phyloP scores from a whole-genome alignment of 2,113 vertebrate species.

The Nestor notabilis region DNA sequence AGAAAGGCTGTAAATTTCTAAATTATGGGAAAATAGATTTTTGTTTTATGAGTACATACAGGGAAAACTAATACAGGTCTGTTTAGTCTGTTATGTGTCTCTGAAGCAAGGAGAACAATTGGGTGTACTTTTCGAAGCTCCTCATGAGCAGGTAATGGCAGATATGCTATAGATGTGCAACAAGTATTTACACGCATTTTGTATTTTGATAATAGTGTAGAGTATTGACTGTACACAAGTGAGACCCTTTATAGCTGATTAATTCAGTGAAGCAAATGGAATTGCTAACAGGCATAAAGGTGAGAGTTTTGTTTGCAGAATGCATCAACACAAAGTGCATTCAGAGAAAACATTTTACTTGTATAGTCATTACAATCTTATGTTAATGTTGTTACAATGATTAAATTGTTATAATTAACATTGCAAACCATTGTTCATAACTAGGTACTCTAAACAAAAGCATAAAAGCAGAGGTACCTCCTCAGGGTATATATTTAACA shows the following conservation, averaged over 20 bases:
- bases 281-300: background rate
- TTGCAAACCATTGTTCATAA: background rate
- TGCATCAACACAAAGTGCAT: background rate
- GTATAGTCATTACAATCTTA: background rate
- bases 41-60: background rate
- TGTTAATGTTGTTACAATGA: background rate
- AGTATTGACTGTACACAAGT: background rate
- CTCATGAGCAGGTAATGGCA: background rate
- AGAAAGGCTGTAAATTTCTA: background rate
- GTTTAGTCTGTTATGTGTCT: background rate
- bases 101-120: background rate
- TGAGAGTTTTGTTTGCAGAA: background rate
- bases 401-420: background rate
- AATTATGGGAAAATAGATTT: background rate
- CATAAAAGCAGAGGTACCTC: background rate
- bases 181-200: background rate
- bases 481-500: background rate
- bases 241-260: background rate
- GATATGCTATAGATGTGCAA: background rate
- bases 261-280: background rate
- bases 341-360: background rate
- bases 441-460: background rate
- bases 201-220: background rate
- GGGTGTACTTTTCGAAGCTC: background rate
- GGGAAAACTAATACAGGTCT: background rate